phyloP scores from a whole-genome alignment of 2,113 vertebrate genomes.

The Ammospiza caudacuta region DNA sequence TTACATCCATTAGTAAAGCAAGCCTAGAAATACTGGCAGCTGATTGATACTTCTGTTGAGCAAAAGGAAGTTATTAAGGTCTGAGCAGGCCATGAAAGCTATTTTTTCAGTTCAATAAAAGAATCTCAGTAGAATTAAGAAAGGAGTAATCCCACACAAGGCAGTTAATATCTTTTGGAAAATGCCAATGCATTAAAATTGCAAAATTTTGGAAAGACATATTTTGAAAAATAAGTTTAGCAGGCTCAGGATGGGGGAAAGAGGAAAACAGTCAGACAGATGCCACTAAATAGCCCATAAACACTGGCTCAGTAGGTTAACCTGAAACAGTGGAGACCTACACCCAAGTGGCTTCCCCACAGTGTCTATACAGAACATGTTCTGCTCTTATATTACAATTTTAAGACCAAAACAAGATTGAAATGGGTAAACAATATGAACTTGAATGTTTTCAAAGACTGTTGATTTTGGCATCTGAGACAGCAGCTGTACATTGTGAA shows the following conservation, averaged over 20 bases:
- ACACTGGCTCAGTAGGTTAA: not conserved
- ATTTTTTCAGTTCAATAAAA: not conserved
- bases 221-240: not conserved
- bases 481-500: not conserved
- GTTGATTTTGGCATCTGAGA: not conserved
- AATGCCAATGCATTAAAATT: not conserved
- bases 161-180: not conserved
- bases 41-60: not conserved
- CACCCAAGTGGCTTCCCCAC: not conserved
- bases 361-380: rapidly evolving
- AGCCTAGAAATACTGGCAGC: not conserved
- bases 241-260: not conserved
- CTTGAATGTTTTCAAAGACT: not conserved
- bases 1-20: not conserved
- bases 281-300: not conserved
- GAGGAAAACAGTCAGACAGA: not conserved
- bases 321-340: not conserved
- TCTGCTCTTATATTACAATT: not conserved
- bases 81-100: not conserved
- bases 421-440: not conserved
- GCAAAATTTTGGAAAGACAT: rapidly evolving
- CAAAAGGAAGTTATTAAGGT: not conserved
- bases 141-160: not conserved
- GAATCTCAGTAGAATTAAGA: not conserved
- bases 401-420: not conserved